Conservation (phyloP, 2,113 vertebrate species). For the Xenus cinereus region DNA sequence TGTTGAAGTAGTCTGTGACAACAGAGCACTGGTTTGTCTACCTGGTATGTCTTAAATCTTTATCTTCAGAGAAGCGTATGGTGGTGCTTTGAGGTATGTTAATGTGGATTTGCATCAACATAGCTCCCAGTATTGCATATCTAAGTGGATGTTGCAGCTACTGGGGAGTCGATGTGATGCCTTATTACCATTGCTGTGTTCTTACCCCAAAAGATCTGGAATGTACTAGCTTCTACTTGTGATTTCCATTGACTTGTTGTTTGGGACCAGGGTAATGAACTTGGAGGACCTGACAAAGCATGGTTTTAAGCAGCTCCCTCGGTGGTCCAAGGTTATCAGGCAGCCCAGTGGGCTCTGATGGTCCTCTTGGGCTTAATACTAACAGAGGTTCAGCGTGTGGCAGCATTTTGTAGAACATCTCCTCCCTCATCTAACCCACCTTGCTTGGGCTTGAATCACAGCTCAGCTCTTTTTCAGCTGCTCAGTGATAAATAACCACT, state of each 20-base stretch:
- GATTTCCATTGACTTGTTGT: not conserved
- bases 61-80: not conserved
- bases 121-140: not conserved
- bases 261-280: not conserved
- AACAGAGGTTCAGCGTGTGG: not conserved
- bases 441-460: not conserved
- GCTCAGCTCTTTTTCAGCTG: not conserved
- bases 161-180: not conserved
- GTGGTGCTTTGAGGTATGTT: not conserved
- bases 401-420: not conserved
- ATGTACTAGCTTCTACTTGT: not conserved
- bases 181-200: not conserved
- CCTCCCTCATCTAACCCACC: not conserved
- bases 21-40: not conserved
- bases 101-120: not conserved
- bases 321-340: not conserved
- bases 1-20: not conserved
- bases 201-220: not conserved
- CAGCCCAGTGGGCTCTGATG: not conserved
- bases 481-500: not conserved
- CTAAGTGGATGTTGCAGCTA: not conserved
- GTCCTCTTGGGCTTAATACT: not conserved
- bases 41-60: not conserved
- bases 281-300: not conserved
- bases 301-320: not conserved